Evolutionary conservation across 2,888 invertebrate species (phyloP).

Genomic region (Yponomeuta evonymella): DNA sequence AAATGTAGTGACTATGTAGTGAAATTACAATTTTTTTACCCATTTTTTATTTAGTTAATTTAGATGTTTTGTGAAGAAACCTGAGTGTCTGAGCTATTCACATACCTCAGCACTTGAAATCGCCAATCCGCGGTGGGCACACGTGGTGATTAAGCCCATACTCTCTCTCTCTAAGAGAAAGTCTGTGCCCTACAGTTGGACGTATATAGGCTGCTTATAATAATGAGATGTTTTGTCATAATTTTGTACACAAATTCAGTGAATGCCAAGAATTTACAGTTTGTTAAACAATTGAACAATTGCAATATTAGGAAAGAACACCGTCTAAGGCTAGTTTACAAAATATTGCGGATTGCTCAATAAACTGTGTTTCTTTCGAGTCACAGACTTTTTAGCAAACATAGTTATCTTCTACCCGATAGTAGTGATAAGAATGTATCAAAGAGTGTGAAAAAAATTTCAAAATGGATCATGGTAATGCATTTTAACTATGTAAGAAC

Average conservation of each 20-base stretch:
- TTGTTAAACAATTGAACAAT: conserved; percentile 1
- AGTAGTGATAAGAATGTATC: conserved; percentile 4
- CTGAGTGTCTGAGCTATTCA: too few relatives aligned
- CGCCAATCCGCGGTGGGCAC: too few relatives aligned
- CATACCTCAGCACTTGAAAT: too few relatives aligned
- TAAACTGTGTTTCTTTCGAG: neutral
- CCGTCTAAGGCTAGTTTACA: conserved; percentile 2
- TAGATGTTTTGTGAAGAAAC: too few relatives aligned
- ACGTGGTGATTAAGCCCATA: too few relatives aligned
- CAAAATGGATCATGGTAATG: neutral
- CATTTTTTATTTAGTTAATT: too few relatives aligned
- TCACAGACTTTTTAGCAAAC: conserved; percentile 9
- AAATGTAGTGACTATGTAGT: neutral
- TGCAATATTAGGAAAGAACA: neutral
- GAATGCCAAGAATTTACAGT: neutral
- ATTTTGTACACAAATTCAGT: too few relatives aligned
- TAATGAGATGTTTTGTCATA: too few relatives aligned
- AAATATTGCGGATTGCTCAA: neutral
- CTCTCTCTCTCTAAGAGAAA: too few relatives aligned
- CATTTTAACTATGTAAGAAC: neutral
- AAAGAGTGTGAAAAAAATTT: neutral
- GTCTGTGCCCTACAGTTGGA: too few relatives aligned
- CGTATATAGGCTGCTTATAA: too few relatives aligned
- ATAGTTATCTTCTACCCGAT: conserved; percentile 1
- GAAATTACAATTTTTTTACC: too few relatives aligned